phyloP scores from a whole-genome alignment of 2,113 vertebrate species.

The Rana temporaria region DNA sequence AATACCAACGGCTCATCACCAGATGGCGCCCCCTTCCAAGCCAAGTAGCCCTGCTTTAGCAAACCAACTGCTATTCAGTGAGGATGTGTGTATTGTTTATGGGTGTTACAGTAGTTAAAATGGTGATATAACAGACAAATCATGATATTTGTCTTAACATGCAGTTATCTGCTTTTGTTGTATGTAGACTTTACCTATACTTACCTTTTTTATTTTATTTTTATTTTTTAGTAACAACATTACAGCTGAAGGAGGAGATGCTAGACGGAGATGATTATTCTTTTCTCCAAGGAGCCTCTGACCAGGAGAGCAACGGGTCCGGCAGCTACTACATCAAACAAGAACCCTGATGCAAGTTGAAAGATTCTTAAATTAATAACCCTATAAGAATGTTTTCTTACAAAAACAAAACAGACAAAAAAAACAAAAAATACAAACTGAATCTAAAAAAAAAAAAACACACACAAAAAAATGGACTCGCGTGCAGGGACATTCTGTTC shows the following conservation, averaged over 20 bases:
- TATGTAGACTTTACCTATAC: too few species aligned
- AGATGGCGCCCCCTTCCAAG: too few species aligned
- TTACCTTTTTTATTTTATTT: constrained; percentile 49
- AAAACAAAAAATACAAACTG: constrained; percentile 70
- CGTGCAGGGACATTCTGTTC: constrained; percentile 72
- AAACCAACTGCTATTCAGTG: too few species aligned
- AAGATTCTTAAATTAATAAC: constrained; percentile 65
- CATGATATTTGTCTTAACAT: too few species aligned
- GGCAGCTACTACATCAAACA: constrained; percentile 98
- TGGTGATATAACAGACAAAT: too few species aligned
- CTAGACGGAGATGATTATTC: constrained; percentile 90
- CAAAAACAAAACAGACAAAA: constrained; percentile 59
- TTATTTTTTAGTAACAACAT: constrained; percentile 77
- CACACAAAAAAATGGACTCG: constrained; percentile 74
- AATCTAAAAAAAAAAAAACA: constrained; percentile 71
- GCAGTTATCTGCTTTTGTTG: too few species aligned
- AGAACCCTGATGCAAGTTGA: constrained; percentile 80
- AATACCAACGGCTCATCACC: too few species aligned
- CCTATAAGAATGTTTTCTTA: constrained; percentile 61
- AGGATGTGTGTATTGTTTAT: too few species aligned
- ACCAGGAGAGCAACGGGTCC: constrained; percentile 96
- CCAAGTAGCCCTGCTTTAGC: too few species aligned
- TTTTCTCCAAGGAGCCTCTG: constrained; percentile 91
- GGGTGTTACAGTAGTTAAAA: too few species aligned
- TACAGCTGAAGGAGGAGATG: constrained; percentile 92